Evolutionary conservation across 2,797 vertebrate genomes (phyloP).

Genomic region (Danio kyathit): DNA sequence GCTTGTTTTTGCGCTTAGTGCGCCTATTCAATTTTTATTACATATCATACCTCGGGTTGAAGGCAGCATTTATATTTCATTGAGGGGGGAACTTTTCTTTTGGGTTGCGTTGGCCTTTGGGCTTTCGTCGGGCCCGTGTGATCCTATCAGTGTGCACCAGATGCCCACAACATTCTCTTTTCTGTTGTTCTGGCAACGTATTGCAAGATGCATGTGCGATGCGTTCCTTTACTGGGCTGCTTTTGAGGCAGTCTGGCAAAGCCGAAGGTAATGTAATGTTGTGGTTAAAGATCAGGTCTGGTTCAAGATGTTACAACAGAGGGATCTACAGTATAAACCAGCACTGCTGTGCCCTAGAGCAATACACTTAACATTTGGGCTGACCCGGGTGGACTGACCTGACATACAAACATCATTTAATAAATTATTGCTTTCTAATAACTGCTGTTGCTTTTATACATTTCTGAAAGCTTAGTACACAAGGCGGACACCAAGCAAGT

Average conservation of each 20-base stretch:
- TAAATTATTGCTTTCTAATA: conserved; percentile 73
- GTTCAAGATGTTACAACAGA: background rate
- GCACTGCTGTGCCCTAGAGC: background rate
- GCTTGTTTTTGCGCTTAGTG: conserved; percentile 52
- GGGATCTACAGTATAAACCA: background rate
- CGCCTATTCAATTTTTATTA: conserved; percentile 64
- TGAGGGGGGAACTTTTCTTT: conserved; percentile 18
- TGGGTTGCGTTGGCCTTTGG: conserved; percentile 11
- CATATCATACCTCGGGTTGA: conserved; percentile 55
- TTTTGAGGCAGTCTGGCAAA: conserved; percentile 54
- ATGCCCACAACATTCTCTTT: background rate
- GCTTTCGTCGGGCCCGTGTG: background rate
- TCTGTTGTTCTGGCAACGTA: conserved; percentile 71
- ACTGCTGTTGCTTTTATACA: conserved; percentile 71
- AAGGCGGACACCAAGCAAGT: conserved; percentile 68
- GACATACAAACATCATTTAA: conserved; percentile 54
- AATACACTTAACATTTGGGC: background rate
- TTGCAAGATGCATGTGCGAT: conserved; percentile 49
- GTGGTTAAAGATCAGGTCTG: conserved; percentile 24
- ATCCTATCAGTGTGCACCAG: conserved; percentile 21
- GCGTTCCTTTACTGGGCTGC: conserved; percentile 54
- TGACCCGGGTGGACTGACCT: background rate
- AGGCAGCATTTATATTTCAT: conserved; percentile 64
- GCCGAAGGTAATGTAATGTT: conserved; percentile 55
- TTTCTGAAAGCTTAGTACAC: conserved; percentile 71